phyloP scores from a whole-genome alignment of 2,888 invertebrate genomes.

The Drosophila rellima region DNA sequence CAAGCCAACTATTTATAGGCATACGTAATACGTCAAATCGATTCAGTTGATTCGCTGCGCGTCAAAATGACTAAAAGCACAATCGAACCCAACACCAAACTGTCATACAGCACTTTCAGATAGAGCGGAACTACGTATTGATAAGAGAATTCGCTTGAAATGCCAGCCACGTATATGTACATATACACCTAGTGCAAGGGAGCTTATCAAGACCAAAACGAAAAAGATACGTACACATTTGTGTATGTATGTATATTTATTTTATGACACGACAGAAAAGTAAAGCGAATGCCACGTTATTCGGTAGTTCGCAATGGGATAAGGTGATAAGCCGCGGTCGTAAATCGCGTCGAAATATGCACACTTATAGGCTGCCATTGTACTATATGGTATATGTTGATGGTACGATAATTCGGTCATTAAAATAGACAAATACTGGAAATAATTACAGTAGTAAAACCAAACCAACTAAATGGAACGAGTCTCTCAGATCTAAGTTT shows the following conservation, averaged over 20 bases:
- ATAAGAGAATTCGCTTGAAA: slow-evolving; percentile 48
- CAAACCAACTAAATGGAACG: slow-evolving; percentile 38
- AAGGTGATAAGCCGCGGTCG: slow-evolving; percentile 18
- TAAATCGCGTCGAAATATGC: slow-evolving; percentile 14
- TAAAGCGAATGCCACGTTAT: slow-evolving; percentile 2
- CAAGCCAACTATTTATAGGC: neutral
- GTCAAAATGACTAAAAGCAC: slow-evolving; percentile 16
- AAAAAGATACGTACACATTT: neutral
- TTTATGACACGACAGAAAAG: slow-evolving; percentile 13
- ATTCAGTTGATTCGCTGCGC: neutral
- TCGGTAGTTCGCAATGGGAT: slow-evolving; percentile 15
- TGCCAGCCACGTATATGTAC: slow-evolving; percentile 38
- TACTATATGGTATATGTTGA: slow-evolving; percentile 13
- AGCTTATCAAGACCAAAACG: slow-evolving; percentile 20
- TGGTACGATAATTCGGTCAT: slow-evolving; percentile 25
- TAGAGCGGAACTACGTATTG: slow-evolving; percentile 18
- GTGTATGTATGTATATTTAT: slow-evolving; percentile 3
- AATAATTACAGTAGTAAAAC: slow-evolving; percentile 38
- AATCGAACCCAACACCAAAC: slow-evolving; percentile 4
- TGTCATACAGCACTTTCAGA: slow-evolving; percentile 2
- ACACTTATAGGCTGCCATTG: slow-evolving; percentile 5
- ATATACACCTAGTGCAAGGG: neutral
- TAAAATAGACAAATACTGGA: slow-evolving; percentile 46
- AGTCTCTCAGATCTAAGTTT: slow-evolving; percentile 7
- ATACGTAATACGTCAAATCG: neutral